Evolutionary conservation across 2,888 invertebrate species (phyloP).

Genomic region (Plebejus argus): DNA sequence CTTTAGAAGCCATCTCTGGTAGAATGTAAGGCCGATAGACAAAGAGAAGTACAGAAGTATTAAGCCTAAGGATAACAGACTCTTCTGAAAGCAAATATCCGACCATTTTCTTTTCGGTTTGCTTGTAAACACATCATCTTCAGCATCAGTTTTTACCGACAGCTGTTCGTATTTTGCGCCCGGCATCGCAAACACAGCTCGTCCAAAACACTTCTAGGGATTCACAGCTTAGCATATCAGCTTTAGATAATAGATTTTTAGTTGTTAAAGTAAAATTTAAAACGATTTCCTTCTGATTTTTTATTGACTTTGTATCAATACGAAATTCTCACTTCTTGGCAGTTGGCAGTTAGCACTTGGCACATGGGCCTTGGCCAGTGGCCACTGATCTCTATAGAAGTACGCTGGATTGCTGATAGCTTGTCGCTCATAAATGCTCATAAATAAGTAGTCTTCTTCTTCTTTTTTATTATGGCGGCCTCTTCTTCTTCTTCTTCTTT

Average conservation of each 20-base stretch:
- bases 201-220: constrained; percentile 46
- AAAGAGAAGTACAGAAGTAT: constrained; percentile 93
- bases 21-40: constrained; percentile 97
- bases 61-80: constrained; percentile 72
- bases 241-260: constrained; percentile 17
- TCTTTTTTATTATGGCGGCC: too few species aligned
- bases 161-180: constrained; percentile 75
- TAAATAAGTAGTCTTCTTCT: too few species aligned
- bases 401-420: too few species aligned
- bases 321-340: neutral
- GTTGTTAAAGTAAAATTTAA: neutral
- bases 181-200: constrained; percentile 59
- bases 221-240: constrained; percentile 61
- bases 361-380: too few species aligned
- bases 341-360: too few species aligned
- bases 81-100: constrained; percentile 67
- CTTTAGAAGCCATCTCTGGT: constrained; percentile 95
- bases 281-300: neutral
- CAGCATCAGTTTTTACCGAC: constrained; percentile 64
- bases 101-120: constrained; percentile 66
- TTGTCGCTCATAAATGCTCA: too few species aligned
- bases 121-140: constrained; percentile 64
- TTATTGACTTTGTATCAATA: neutral
- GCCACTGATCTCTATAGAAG: too few species aligned
- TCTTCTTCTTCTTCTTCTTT: too few species aligned